Evolutionary conservation across 2,888 invertebrate species (phyloP).

Genomic region (Dynastes hyllus): DNA sequence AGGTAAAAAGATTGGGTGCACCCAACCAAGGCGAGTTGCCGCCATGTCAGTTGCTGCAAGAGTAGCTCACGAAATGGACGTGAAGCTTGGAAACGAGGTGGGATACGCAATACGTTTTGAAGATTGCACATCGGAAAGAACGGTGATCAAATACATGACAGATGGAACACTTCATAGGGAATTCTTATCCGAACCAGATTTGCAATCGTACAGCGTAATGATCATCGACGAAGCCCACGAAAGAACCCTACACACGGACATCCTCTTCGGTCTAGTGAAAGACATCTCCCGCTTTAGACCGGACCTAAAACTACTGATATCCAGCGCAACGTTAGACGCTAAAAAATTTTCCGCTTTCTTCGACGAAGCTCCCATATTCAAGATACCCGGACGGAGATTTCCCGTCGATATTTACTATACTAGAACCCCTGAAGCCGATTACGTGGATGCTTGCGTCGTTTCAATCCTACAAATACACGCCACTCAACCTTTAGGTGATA

Average conservation of each 20-base stretch:
- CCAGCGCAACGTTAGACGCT: conserved; percentile 98
- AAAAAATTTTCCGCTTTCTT: conserved; percentile 98
- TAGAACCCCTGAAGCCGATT: conserved; percentile 99
- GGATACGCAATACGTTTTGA: conserved; percentile 97
- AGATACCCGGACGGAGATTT: conserved; percentile 95
- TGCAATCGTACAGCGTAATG: conserved; percentile 97
- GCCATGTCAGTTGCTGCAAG: conserved; percentile 99
- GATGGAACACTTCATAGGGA: conserved; percentile 98
- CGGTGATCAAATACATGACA: conserved; percentile 98
- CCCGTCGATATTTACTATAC: conserved; percentile 99
- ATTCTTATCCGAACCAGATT: conserved; percentile 97
- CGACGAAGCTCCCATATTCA: conserved; percentile 98
- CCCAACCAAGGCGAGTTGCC: conserved; percentile 97
- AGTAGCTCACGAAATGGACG: conserved; percentile 98
- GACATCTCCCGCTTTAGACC: conserved; percentile 95
- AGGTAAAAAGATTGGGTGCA: conserved; percentile 93
- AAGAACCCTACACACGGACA: conserved; percentile 97
- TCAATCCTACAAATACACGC: conserved; percentile 98
- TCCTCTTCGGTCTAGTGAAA: conserved; percentile 97
- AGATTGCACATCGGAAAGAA: conserved; percentile 98
- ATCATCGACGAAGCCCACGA: conserved; percentile 99
- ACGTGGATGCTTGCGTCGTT: conserved; percentile 98
- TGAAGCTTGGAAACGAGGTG: conserved; percentile 95
- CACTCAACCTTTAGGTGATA: conserved; percentile 96
- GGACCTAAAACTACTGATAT: conserved; percentile 96